Conservation (phyloP, 2,113 vertebrate species). For the Tachysurus fulvidraco region DNA sequence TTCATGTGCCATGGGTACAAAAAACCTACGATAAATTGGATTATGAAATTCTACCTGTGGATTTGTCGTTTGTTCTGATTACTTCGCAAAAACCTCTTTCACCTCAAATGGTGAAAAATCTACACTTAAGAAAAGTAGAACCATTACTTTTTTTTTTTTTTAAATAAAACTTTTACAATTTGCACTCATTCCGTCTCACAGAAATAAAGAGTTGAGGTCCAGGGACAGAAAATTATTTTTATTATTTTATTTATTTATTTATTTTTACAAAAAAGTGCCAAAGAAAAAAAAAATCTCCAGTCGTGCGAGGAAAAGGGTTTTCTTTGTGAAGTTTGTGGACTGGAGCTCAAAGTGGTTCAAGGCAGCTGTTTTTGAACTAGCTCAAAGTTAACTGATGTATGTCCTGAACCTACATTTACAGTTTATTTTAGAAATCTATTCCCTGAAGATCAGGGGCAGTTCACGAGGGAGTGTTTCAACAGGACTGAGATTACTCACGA, state of each 20-base stretch:
- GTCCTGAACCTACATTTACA: background rate
- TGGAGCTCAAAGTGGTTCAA: constrained; percentile 2
- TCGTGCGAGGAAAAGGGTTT: too few relatives aligned
- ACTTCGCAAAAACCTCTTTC: background rate
- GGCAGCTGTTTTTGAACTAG: background rate
- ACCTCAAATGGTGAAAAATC: background rate
- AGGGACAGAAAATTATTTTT: too few relatives aligned
- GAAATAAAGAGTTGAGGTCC: background rate
- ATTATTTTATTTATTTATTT: too few relatives aligned
- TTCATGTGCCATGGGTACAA: constrained; percentile 96
- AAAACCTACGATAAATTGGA: constrained; percentile 81
- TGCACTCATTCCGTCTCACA: too few relatives aligned
- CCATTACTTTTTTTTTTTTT: too few relatives aligned
- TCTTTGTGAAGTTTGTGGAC: background rate
- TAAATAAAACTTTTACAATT: too few relatives aligned
- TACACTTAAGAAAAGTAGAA: background rate
- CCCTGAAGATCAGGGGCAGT: constrained; percentile 7
- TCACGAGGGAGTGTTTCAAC: constrained; percentile 27
- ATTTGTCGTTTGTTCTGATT: constrained; percentile 22
- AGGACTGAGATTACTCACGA: constrained; percentile 31
- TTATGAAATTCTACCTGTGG: constrained; percentile 68
- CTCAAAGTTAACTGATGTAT: constrained; percentile 4
- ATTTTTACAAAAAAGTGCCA: too few relatives aligned
- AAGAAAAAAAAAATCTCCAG: too few relatives aligned
- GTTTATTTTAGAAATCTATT: constrained; percentile 49